These are phyloP conservation scores for Polypterus senegalus DNA, from an alignment of 2,113 vertebrate genomes.

Conservation along the genomic window DNA sequence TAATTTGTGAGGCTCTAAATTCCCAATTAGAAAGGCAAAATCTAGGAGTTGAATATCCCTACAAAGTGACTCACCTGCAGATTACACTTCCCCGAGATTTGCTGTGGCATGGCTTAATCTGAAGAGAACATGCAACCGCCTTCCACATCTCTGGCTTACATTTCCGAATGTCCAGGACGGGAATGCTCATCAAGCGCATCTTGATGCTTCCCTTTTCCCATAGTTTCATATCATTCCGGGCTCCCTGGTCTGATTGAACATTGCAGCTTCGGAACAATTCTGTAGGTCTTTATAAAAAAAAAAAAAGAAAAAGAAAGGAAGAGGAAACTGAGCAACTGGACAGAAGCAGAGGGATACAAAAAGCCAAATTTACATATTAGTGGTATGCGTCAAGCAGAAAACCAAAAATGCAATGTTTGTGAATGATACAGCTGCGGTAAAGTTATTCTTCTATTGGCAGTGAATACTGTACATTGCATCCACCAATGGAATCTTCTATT, in stretches of 20 bases:
- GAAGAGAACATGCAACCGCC: constrained; percentile 83
- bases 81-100: constrained; percentile 87
- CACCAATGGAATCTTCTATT: too few relatives aligned
- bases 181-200: constrained; percentile 97
- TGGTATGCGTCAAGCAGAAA: too few relatives aligned
- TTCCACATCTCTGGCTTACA: constrained; percentile 95
- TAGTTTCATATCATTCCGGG: constrained; percentile 92
- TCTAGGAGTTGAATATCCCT: too few relatives aligned
- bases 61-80: constrained; percentile 63
- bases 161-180: constrained; percentile 86
- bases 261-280: constrained; percentile 96
- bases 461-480: too few relatives aligned
- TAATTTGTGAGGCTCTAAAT: too few relatives aligned
- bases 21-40: too few relatives aligned
- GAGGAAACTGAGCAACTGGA: background rate
- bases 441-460: too few relatives aligned
- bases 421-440: too few relatives aligned
- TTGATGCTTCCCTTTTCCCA: constrained; percentile 96
- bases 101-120: constrained; percentile 96
- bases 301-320: constrained; percentile 10
- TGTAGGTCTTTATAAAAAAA: constrained; percentile 64
- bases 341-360: too few relatives aligned
- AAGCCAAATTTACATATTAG: too few relatives aligned
- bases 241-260: constrained; percentile 90
- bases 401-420: too few relatives aligned